phyloP scores from a whole-genome alignment of 1,140 invertebrate genomes.

The Pseudomyrmex concolor region DNA sequence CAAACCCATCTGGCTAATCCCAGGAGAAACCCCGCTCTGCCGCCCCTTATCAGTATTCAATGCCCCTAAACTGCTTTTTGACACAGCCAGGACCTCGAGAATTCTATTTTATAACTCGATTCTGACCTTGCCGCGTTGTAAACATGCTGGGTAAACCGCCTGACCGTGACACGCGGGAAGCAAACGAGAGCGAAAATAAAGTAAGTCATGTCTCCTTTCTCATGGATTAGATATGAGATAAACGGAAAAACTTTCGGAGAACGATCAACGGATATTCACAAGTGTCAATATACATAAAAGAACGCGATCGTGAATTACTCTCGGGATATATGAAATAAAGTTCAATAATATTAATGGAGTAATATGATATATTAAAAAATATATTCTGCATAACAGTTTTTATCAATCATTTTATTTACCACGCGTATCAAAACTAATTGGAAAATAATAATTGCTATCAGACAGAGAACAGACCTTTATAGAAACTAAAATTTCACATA shows the following conservation, averaged over 20 bases:
- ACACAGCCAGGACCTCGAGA: slow-evolving; percentile 63
- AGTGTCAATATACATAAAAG: background rate
- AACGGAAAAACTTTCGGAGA: background rate
- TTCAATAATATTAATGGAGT: background rate
- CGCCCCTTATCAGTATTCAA: slow-evolving; percentile 79
- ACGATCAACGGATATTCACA: background rate
- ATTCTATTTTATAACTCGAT: slow-evolving; percentile 80
- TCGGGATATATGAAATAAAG: background rate
- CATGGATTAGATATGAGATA: slow-evolving; percentile 14
- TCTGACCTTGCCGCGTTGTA: slow-evolving; percentile 55
- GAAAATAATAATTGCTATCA: too few species aligned
- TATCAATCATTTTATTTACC: too few species aligned
- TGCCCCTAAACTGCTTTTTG: slow-evolving; percentile 77
- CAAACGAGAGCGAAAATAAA: slow-evolving; percentile 7
- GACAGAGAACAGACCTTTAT: too few species aligned
- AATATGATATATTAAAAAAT: background rate
- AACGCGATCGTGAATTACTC: background rate
- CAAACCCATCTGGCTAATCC: slow-evolving; percentile 72
- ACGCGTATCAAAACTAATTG: too few species aligned
- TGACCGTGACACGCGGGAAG: background rate
- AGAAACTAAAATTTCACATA: too few species aligned
- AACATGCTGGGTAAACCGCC: background rate
- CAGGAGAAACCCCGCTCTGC: slow-evolving; percentile 23
- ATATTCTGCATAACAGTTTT: too few species aligned
- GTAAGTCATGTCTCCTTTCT: background rate